These are phyloP conservation scores for Lampropteryx suffumata DNA, from an alignment of 2,888 invertebrate species.

Conservation along the genomic window DNA sequence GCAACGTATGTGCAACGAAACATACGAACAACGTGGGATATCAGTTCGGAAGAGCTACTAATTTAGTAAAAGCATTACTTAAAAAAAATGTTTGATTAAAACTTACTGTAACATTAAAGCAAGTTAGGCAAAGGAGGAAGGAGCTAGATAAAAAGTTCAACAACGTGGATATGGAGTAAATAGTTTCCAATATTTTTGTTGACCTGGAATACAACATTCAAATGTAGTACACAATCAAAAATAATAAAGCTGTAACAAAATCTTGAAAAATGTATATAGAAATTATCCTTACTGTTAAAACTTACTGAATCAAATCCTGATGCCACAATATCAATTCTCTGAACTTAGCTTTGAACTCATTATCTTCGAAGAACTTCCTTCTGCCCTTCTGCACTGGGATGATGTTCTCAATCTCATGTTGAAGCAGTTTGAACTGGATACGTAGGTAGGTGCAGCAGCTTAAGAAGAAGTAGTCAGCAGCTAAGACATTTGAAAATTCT, in stretches of 20 bases:
- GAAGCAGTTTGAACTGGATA: constrained; percentile 55
- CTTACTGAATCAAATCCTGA: constrained; percentile 53
- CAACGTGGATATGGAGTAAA: constrained; percentile 55
- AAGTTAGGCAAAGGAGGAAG: constrained; percentile 56
- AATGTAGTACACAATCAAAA: too few relatives aligned
- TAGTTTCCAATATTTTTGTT: constrained; percentile 42
- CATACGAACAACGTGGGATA: too few relatives aligned
- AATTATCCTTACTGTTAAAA: background rate
- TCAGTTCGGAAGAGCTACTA: too few relatives aligned
- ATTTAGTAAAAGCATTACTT: too few relatives aligned
- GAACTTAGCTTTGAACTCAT: constrained; percentile 39
- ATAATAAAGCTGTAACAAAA: too few relatives aligned
- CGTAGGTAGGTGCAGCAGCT: constrained; percentile 52
- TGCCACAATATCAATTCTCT: constrained; percentile 51
- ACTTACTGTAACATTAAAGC: constrained; percentile 62
- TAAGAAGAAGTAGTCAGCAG: constrained; percentile 53
- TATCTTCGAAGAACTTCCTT: constrained; percentile 22
- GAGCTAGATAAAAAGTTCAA: constrained; percentile 58
- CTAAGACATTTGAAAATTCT: constrained; percentile 39
- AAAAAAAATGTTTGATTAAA: too few relatives aligned
- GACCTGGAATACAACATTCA: constrained; percentile 39
- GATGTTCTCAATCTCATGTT: constrained; percentile 42
- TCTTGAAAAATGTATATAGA: too few relatives aligned
- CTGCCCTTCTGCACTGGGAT: constrained; percentile 29
- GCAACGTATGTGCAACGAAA: too few relatives aligned